Conservation (phyloP, 1,140 invertebrate genomes). For the Drosophila simulans region DNA sequence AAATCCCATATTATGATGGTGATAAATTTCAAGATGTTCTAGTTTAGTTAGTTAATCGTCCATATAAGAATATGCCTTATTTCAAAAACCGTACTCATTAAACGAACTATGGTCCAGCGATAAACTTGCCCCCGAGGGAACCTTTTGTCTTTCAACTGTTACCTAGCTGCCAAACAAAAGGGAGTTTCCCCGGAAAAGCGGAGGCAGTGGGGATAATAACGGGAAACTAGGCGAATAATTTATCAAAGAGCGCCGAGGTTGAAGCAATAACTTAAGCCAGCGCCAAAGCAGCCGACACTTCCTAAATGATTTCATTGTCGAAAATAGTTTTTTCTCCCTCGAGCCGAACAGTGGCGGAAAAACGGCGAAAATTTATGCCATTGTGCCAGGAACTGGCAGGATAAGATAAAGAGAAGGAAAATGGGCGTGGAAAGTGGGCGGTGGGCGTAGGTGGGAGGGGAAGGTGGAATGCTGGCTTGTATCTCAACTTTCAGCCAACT, state of each 20-base stretch:
- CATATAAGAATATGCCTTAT: neutral
- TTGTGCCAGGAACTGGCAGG: constrained; percentile 10
- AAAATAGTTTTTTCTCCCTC: constrained; percentile 62
- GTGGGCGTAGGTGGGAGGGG: neutral
- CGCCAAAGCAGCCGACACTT: constrained; percentile 59
- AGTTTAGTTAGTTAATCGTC: no score
- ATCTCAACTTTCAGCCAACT: constrained; percentile 50
- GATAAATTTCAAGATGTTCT: no score
- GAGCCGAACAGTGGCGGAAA: constrained; percentile 41
- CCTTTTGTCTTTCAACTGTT: constrained; percentile 46
- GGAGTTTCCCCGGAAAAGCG: neutral
- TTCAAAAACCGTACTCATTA: constrained; percentile 20
- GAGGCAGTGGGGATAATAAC: constrained; percentile 8
- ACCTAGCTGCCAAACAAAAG: constrained; percentile 23
- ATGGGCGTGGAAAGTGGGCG: neutral
- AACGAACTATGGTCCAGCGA: constrained; percentile 42
- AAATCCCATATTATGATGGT: no score
- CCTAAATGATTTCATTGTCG: constrained; percentile 78
- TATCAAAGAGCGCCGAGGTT: constrained; percentile 71
- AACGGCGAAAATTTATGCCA: constrained; percentile 48
- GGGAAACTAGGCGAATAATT: constrained; percentile 57
- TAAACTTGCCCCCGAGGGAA: neutral
- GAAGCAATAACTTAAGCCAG: constrained; percentile 55
- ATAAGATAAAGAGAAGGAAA: constrained; percentile 1
- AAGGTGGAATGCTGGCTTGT: constrained; percentile 17